Evolutionary conservation across 1,140 invertebrate species (phyloP), one percentile per base, ranked within the genome.

Genomic region (Leptinotarsa lineolata): DNA sequence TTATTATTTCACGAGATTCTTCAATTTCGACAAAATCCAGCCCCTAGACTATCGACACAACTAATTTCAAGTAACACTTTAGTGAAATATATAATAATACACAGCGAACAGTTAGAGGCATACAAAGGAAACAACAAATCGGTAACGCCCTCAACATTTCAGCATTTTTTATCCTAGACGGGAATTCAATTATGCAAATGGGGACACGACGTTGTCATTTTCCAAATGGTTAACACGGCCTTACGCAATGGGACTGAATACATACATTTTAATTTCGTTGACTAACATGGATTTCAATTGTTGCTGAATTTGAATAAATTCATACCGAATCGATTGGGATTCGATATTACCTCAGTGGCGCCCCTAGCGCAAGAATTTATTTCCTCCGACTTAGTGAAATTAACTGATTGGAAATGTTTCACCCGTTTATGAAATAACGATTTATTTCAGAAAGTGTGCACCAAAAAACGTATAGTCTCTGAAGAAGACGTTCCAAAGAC

Each of bases 121-220:
- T 68, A 74, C 74, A 75, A 75, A 75, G 74, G 70, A 75, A 68
- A 68, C 67, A 72, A 61, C 73, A 48, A 71, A 70, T 46, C 63
- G 74, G 60, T 54, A 65, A 75, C 74, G 74, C 74, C 74, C 70
- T 75, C 74, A 72, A 15, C 15, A 39, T 74, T 74, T 73, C 69
- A 69, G 59, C 66, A 69, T 39, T 39, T 39, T 39, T 54, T 54
- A 16, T 54, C 16, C 48, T 60, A 74, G 67, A 63, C 24, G 18
- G 65, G 74, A 75, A 75, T 75, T 72, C 67, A 72, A 75, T 75
- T 75, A 75, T 75, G 74, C 48, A 75, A 75, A 75, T 74, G 30
- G 30, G 44, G 58, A 68, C 73, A 74, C 73, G 73, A 74, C 73
- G 58, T 74, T 74, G 73, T 74, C 73, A 74, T 74, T 74, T 74